These are phyloP conservation scores for Pituophis catenifer DNA, from an alignment of 2,113 vertebrate genomes.

Conservation along the genomic window DNA sequence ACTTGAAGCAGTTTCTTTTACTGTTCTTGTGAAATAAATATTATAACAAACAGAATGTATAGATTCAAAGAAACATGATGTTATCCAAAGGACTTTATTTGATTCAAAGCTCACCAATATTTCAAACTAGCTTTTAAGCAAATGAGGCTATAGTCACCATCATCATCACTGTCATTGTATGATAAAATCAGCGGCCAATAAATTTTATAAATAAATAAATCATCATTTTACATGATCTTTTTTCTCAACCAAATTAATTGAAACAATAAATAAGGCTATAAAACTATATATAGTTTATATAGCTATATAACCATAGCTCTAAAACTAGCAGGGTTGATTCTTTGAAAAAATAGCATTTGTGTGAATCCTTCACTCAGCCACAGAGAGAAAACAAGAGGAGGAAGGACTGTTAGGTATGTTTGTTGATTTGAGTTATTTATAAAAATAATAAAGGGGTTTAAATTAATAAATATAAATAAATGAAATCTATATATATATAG, in stretches of 20 bases:
- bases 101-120: background rate
- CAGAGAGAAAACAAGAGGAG: background rate
- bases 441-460: too few relatives aligned
- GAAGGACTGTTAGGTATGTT: background rate
- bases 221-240: background rate
- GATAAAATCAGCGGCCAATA: background rate
- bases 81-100: conserved; percentile 1
- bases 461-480: too few relatives aligned
- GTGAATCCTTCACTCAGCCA: background rate
- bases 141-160: background rate
- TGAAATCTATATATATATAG: background rate
- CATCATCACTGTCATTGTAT: background rate
- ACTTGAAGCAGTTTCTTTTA: background rate
- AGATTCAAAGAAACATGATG: background rate
- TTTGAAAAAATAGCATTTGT: background rate
- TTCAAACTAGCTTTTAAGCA: background rate
- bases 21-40: background rate
- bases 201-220: background rate
- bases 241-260: background rate
- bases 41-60: background rate
- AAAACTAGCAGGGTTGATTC: background rate
- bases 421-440: background rate
- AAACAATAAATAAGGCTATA: background rate
- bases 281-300: background rate
- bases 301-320: background rate